Percentiles rank a stretch among this genome's conserved stretches.
phyloP scores from a whole-genome alignment of 2,797 vertebrate species.

The Bovichtus diacanthus region DNA sequence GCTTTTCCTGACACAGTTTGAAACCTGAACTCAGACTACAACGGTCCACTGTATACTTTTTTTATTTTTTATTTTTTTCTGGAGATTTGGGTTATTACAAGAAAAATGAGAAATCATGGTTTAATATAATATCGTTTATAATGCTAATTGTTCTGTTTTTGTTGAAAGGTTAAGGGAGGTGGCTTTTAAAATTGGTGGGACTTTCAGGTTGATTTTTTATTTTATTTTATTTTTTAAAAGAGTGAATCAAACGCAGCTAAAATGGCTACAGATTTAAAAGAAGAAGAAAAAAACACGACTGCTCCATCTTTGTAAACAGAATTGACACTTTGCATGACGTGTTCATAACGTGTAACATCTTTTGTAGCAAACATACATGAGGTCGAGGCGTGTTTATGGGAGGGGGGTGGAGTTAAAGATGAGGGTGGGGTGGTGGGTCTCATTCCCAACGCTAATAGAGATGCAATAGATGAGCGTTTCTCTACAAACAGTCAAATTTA shows the following conservation, averaged over 20 bases:
- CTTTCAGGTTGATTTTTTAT: slow-evolving; percentile 57
- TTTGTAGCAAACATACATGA: slow-evolving; percentile 85
- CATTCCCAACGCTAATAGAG: slow-evolving; percentile 49
- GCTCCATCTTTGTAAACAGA: slow-evolving; percentile 86
- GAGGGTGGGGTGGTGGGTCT: slow-evolving; percentile 38
- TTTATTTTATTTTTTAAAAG: slow-evolving; percentile 59
- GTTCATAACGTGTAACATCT: slow-evolving; percentile 85
- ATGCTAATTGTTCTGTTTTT: slow-evolving; percentile 70
- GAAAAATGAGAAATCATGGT: slow-evolving; percentile 63
- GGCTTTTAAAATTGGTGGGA: slow-evolving; percentile 60
- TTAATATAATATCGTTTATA: slow-evolving; percentile 79
- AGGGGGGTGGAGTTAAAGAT: background rate
- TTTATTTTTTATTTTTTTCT: slow-evolving; percentile 36
- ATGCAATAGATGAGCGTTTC: slow-evolving; percentile 49
- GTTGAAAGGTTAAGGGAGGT: slow-evolving; percentile 59
- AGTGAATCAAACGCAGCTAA: slow-evolving; percentile 73
- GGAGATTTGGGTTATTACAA: slow-evolving; percentile 75
- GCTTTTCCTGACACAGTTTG: slow-evolving; percentile 70
- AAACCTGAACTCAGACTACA: slow-evolving; percentile 72
- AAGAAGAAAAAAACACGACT: slow-evolving; percentile 71
- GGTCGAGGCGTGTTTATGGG: slow-evolving; percentile 55
- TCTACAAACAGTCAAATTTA: slow-evolving; percentile 13
- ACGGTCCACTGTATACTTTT: slow-evolving; percentile 65
- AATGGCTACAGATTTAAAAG: slow-evolving; percentile 59
- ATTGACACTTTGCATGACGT: slow-evolving; percentile 87